Evolutionary conservation across 2,113 vertebrate species (phyloP).

Genomic region (Equus przewalskii): DNA sequence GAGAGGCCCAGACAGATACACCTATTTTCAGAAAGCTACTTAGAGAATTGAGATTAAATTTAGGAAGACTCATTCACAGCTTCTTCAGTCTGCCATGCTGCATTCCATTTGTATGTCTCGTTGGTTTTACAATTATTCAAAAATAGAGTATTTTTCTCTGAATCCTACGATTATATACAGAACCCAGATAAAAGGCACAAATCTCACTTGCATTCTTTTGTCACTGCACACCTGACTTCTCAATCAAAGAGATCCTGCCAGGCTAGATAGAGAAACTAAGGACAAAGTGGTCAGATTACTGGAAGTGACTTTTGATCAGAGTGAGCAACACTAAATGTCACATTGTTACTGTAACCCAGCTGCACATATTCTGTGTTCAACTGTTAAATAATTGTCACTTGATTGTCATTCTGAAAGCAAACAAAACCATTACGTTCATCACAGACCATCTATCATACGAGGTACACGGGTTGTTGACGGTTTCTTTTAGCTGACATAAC

Average conservation of each 20-base stretch:
- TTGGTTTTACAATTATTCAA: conserved; percentile 35
- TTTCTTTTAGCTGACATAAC: not conserved
- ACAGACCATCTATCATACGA: not conserved
- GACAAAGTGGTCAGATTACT: conserved; percentile 56
- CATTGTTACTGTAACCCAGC: not conserved
- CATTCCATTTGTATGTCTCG: not conserved
- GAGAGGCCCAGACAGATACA: not conserved
- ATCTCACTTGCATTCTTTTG: conserved; percentile 1
- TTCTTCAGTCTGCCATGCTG: not conserved
- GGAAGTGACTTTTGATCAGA: conserved; percentile 66
- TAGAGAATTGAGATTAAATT: not conserved
- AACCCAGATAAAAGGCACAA: conserved; percentile 46
- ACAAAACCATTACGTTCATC: conserved; percentile 29
- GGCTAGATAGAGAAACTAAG: conserved; percentile 54
- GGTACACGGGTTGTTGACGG: not conserved
- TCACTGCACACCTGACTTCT: conserved; percentile 38
- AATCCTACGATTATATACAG: not conserved
- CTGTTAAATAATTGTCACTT: not conserved
- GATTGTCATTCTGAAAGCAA: conserved; percentile 51
- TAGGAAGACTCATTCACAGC: not conserved
- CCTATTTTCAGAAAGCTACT: conserved; percentile 43
- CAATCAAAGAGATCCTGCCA: conserved; percentile 61
- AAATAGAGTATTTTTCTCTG: conserved; percentile 39
- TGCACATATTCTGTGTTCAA: not conserved
- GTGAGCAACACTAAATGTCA: conserved; percentile 2